These are phyloP conservation scores for Rhinophrynus dorsalis DNA, from an alignment of 2,797 vertebrate species.

Conservation along the genomic window DNA sequence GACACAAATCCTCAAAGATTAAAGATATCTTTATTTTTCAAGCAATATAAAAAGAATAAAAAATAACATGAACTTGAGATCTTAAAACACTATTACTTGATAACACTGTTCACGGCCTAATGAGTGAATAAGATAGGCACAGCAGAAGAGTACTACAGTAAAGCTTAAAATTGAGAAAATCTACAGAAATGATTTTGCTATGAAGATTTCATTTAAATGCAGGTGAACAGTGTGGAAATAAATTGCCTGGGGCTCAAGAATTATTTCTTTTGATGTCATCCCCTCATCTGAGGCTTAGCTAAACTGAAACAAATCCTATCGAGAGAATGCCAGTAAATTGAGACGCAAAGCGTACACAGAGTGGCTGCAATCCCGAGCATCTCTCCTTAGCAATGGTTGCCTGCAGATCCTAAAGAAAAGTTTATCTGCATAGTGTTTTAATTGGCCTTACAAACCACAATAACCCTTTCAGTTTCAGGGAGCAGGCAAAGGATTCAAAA, in stretches of 20 bases:
- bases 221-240: constrained; percentile 39
- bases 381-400: background rate
- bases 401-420: background rate
- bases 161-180: constrained; percentile 33
- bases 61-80: background rate
- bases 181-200: constrained; percentile 38
- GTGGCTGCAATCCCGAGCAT: constrained; percentile 23
- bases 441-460: background rate
- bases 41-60: background rate
- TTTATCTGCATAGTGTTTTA: background rate
- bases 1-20: too few relatives aligned
- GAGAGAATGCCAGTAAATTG: constrained; percentile 27
- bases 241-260: constrained; percentile 42
- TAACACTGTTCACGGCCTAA: background rate
- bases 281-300: constrained; percentile 44
- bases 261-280: constrained; percentile 47
- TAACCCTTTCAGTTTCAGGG: too few relatives aligned
- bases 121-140: background rate
- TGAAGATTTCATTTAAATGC: constrained; percentile 42
- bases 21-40: too few relatives aligned
- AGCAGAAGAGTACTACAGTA: constrained; percentile 5
- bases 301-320: constrained; percentile 49
- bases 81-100: background rate
- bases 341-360: constrained; percentile 3
- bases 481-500: too few relatives aligned